Evolutionary conservation across 2,113 vertebrate genomes (phyloP).

Genomic region (Alosa alosa): DNA sequence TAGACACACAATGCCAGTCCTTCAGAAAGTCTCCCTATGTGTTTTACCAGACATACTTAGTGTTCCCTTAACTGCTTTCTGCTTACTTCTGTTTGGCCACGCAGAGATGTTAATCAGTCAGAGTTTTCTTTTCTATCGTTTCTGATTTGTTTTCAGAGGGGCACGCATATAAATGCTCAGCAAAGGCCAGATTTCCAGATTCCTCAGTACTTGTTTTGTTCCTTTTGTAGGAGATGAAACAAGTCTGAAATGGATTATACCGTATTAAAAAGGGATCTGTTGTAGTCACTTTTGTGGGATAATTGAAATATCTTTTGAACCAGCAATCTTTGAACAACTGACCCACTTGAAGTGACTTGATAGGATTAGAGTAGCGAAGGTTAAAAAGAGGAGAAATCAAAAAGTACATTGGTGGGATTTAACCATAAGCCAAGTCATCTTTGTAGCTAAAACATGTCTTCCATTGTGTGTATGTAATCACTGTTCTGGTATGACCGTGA

Average conservation of each 20-base stretch:
- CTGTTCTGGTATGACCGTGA: constrained; percentile 12
- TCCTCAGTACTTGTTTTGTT: not conserved
- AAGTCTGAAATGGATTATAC: not conserved
- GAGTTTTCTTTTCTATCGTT: not conserved
- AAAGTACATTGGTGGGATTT: constrained; percentile 8
- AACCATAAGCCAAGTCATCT: constrained; percentile 3
- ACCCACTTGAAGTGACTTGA: not conserved
- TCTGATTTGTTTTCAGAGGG: not conserved
- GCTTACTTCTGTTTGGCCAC: constrained; percentile 6
- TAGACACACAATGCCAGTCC: constrained; percentile 18
- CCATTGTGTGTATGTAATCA: constrained; percentile 15
- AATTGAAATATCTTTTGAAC: not conserved
- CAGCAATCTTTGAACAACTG: not conserved
- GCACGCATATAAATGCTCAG: not conserved
- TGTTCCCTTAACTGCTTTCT: not conserved
- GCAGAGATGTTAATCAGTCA: not conserved
- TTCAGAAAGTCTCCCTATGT: constrained; percentile 29
- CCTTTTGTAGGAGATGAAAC: not conserved
- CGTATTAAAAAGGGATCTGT: not conserved
- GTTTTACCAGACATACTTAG: not conserved
- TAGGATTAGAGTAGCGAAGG: not conserved
- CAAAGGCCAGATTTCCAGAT: not conserved
- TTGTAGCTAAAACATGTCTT: constrained; percentile 12
- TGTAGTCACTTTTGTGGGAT: not conserved
- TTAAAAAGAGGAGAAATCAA: constrained; percentile 1